A percentile compares a stretch with the other conserved stretches of the same genome.
Conservation (phyloP, 2,113 vertebrate genomes). For the Tachuris rubrigastra region DNA sequence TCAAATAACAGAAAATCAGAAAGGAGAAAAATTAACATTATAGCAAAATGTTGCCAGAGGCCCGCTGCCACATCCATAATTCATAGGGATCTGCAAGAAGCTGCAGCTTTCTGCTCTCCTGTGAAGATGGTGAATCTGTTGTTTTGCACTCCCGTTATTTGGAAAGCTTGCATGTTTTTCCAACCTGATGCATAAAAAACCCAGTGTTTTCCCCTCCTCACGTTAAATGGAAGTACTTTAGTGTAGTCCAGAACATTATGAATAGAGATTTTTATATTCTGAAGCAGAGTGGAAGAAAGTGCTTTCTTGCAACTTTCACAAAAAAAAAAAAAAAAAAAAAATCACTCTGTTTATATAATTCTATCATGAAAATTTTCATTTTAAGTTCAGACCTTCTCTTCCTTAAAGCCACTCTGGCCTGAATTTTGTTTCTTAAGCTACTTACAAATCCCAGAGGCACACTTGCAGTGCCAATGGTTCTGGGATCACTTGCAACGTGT, state of each 20-base stretch:
- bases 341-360: not conserved
- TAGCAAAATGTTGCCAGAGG: conserved; percentile 8
- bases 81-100: not conserved
- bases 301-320: not conserved
- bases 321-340: too few species aligned
- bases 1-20: not conserved
- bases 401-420: not conserved
- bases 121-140: not conserved
- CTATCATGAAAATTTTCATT: not conserved
- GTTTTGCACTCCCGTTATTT: not conserved
- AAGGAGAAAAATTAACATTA: conserved; percentile 10
- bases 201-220: not conserved
- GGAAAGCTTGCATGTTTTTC: not conserved
- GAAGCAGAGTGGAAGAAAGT: not conserved
- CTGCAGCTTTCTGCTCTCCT: conserved; percentile 1
- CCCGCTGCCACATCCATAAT: conserved; percentile 28
- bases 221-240: not conserved
- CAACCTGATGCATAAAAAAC: not conserved
- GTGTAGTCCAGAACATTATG: not conserved
- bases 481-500: not conserved
- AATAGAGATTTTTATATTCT: not conserved
- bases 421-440: not conserved
- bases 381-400: not conserved
- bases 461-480: not conserved
- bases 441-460: not conserved